Evolutionary conservation across 2,888 invertebrate species (phyloP).

Genomic region (Alviniconcha strummeri): DNA sequence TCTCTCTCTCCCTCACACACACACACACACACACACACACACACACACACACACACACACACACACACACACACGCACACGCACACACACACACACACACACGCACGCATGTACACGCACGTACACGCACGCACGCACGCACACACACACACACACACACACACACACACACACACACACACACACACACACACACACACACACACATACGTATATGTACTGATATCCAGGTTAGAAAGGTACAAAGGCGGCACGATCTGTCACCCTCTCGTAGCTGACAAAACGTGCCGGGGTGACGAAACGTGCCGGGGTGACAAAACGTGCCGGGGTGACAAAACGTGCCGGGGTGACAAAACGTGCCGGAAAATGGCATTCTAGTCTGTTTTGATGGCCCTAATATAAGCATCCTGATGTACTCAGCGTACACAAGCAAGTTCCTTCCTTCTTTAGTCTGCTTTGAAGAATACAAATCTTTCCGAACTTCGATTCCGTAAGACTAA

Average conservation of each 20-base stretch:
- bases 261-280: not conserved
- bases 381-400: not conserved
- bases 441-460: too few relatives aligned
- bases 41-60: too few relatives aligned
- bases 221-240: not conserved
- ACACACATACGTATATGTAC: too few relatives aligned
- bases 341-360: too few relatives aligned
- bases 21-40: not conserved
- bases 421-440: not conserved
- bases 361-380: not conserved
- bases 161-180: too few relatives aligned
- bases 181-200: too few relatives aligned
- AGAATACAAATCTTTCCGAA: not conserved
- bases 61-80: slow-evolving; percentile 1
- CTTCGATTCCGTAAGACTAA: not conserved
- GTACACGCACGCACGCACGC: too few relatives aligned
- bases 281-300: not conserved
- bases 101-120: too few relatives aligned
- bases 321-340: not conserved
- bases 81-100: not conserved
- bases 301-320: not conserved
- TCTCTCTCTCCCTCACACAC: too few relatives aligned
- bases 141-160: too few relatives aligned
- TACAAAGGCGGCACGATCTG: not conserved
- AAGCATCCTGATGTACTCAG: not conserved